Base-by-base conservation (phyloP, 2,797 vertebrate genomes). In the Protonibea diacanthus region DNA sequence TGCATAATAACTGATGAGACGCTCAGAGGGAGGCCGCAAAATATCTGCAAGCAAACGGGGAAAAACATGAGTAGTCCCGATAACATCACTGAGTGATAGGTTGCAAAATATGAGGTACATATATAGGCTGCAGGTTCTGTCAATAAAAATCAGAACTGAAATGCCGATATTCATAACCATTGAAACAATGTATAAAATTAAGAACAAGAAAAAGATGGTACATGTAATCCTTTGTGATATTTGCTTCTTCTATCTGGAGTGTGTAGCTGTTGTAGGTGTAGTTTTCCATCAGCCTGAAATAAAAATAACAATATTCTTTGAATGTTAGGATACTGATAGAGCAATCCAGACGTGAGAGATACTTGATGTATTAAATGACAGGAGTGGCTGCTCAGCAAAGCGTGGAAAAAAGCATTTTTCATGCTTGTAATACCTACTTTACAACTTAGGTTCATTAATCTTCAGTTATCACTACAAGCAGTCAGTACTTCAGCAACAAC, bases 71-170 rank as follows among this genome's bases (percentile, higher is more conserved):
- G 1, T 84, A 27, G 2, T 92, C 0, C 92, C 94, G 57, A 95
- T 51, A 2, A 95, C 81, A 64, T 97, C 95, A 0, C 88, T 88
- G 0, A 94, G 0, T 0, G 95, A 80, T 61, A 96, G 90, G 90
- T 95, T 95, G 1, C 93, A 93, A 0, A 92, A 93, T 47, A 96
- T 94, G 5, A 96, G 83, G 63, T 95, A 93, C 94, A 94, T 95
- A 93, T 94, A 94, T 96, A 45, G 96, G 95, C 75, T 96, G 96
- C 3, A 97, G 94, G 64, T 74, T 77, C 47, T 84, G 14, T 91
- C 75, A 6, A 20, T 38, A 5, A 40, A 56, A 3, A 92, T 69
- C 11, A 86, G 59, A 21, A 83, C 20, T 1, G 78, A 10, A 56
- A 92, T 68, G 3, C 88, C 83, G 0, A 88, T 4, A 55, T 92